phyloP scores from a whole-genome alignment of 2,888 invertebrate species.

The Pandemis cinnamomeana region DNA sequence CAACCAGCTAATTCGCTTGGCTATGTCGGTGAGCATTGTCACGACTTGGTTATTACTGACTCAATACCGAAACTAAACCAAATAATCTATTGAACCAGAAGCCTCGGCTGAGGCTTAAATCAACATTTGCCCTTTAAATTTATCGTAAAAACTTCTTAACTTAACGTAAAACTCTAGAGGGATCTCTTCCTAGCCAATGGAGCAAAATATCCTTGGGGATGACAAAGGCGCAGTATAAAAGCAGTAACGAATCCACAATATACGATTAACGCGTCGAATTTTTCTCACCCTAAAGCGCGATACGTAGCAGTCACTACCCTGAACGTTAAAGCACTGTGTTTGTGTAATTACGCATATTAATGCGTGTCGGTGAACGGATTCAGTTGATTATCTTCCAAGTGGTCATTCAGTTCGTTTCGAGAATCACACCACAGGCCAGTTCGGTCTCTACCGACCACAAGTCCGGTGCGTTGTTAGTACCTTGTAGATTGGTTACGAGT shows the following conservation, averaged over 20 bases:
- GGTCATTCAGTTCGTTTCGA: too few species aligned
- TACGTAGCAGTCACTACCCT: too few species aligned
- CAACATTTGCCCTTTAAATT: constrained; percentile 1
- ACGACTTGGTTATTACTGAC: too few species aligned
- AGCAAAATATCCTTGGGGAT: not conserved
- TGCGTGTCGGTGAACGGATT: too few species aligned
- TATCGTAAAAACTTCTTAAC: not conserved
- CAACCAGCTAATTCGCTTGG: too few species aligned
- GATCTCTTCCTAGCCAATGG: not conserved
- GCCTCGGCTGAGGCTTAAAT: not conserved
- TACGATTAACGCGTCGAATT: not conserved
- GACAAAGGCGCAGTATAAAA: not conserved
- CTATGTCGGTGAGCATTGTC: too few species aligned
- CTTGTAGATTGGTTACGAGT: not conserved
- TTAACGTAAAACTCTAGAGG: not conserved
- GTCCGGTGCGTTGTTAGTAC: not conserved
- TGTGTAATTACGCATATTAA: too few species aligned
- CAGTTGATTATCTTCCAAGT: too few species aligned
- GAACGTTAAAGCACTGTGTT: too few species aligned
- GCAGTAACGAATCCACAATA: not conserved
- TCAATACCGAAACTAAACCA: not conserved
- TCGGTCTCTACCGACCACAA: too few species aligned
- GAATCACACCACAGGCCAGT: too few species aligned
- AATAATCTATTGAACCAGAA: not conserved
- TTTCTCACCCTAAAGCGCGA: too few species aligned